These are phyloP conservation scores for Prionace glauca DNA, from an alignment of 2,797 vertebrate species.

Conservation along the genomic window DNA sequence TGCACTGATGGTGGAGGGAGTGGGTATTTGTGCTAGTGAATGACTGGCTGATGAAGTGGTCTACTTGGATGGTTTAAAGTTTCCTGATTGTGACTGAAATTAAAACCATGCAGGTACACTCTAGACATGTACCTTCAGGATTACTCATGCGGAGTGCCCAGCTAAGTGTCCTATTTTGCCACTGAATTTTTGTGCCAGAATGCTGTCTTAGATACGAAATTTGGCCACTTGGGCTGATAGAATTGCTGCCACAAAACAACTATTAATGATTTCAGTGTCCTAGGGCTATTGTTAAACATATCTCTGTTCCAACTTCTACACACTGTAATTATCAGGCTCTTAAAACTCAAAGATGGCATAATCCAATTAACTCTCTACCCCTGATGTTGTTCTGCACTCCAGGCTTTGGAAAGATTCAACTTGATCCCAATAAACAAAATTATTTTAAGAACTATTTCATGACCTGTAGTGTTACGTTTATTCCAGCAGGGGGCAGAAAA, in stretches of 20 bases:
- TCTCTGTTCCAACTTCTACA: not conserved
- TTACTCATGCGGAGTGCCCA: not conserved
- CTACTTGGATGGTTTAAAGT: not conserved
- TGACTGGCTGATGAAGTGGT: not conserved
- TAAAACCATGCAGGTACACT: not conserved
- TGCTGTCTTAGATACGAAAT: not conserved
- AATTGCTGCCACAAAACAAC: not conserved
- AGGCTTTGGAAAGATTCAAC: not conserved
- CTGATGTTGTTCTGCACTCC: not conserved
- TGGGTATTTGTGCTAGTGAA: not conserved
- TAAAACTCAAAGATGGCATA: not conserved
- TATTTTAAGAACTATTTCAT: not conserved
- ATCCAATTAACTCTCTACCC: not conserved
- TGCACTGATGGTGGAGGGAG: not conserved
- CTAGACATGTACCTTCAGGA: too few species aligned
- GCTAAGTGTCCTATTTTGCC: not conserved
- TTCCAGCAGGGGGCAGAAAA: constrained; percentile 18
- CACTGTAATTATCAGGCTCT: not conserved
- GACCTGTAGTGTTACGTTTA: not conserved
- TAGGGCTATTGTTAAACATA: not conserved
- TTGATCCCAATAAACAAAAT: not conserved
- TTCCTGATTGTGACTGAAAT: not conserved
- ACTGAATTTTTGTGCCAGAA: not conserved
- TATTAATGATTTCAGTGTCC: not conserved
- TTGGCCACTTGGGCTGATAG: not conserved